Conservation (phyloP, 2,797 vertebrate genomes). For the Chelonia mydas region DNA sequence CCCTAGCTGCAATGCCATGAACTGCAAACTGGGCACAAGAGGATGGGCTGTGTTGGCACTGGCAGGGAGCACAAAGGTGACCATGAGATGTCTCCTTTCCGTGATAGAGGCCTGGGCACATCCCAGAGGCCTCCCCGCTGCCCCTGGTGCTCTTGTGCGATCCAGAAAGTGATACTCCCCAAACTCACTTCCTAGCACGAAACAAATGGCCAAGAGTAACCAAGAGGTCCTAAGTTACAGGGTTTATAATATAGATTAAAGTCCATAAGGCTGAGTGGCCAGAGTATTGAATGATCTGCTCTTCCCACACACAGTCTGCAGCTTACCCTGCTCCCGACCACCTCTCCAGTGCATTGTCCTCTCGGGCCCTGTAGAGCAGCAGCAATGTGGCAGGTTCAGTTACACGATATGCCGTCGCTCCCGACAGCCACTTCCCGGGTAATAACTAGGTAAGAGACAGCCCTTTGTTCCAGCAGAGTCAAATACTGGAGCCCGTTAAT, state of each 20-base stretch:
- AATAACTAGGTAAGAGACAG: conserved; percentile 10
- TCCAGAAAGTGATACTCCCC: neutral
- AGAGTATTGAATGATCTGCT: neutral
- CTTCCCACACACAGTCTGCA: neutral
- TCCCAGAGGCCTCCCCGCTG: neutral
- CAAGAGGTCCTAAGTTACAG: neutral
- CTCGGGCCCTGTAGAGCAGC: neutral
- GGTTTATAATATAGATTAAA: neutral
- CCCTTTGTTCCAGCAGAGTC: conserved; percentile 1
- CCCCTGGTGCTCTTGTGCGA: neutral
- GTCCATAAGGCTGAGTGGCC: neutral
- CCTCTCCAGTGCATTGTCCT: neutral
- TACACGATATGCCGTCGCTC: neutral
- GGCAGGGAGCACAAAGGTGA: neutral
- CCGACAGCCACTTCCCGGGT: neutral
- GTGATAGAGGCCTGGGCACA: fast-evolving
- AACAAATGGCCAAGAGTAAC: neutral
- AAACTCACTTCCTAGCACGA: neutral
- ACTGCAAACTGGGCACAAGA: neutral
- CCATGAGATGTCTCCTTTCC: neutral
- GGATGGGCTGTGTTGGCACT: neutral
- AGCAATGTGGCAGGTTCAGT: neutral
- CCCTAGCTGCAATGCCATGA: fast-evolving
- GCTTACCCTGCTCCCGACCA: neutral
- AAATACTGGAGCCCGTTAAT: conserved; percentile 14